Evolutionary conservation across 2,113 vertebrate genomes (phyloP), one percentile per base, ranked within the genome.

Genomic region (Callipepla californica): DNA sequence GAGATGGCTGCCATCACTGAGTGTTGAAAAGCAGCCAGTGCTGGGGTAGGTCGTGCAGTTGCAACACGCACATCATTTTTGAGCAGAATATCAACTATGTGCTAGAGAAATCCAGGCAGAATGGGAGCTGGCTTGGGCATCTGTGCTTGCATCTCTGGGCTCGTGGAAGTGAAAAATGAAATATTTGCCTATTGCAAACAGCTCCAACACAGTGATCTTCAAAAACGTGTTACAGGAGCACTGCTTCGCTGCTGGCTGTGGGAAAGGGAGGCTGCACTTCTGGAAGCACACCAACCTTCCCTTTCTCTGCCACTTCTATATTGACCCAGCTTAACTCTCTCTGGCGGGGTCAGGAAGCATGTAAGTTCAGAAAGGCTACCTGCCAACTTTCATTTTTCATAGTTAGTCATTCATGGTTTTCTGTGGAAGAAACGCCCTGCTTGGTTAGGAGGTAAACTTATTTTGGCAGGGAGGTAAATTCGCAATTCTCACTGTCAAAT

Each of bases 391-490:
- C 48, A 81, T 95, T 95, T 96, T 96, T 94, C 85, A 72, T 88
- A 91, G 48, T 94, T 90, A 94, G 87, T 94, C 93, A 94, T 96
- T 96, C 96, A 95, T 88, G 77, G 45, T 79, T 95, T 94, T 92
- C 79, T 88, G 80, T 78, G 69, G 85, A 92, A 96, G 93, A 95
- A 93, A 96, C 34, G 5, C 85, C 94, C 95, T 88, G 62, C 90
- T 94, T 94, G 82, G 87, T 96, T 95, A 87, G 90, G 94, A 95
- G 93, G 96, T 95, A 96, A 90, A 95, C 94, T 95, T 90, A 92
- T 93, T 94, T 96, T 96, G 96, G 95, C 96, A 96, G 58, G 80
- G 95, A 96, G 94, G 93, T 96, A 94, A 96, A 93, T 91, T 96
- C 13, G 0, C 90, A 84, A 90, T 93, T 93, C 87, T 94, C 74